phyloP scores from a whole-genome alignment of 1,140 invertebrate species.

The Diorhabda sublineata region DNA sequence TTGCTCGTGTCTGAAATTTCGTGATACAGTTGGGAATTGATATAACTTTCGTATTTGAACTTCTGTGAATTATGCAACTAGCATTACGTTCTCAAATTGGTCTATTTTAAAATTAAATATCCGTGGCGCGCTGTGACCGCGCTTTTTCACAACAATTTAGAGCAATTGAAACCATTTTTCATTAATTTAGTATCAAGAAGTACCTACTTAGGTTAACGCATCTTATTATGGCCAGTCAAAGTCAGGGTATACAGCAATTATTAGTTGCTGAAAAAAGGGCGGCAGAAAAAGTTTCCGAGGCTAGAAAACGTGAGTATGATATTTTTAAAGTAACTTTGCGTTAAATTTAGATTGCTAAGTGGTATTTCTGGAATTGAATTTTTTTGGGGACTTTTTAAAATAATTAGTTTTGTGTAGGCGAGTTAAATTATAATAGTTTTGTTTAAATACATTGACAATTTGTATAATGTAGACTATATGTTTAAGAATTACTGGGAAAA shows the following conservation, averaged over 20 bases:
- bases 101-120: constrained; percentile 1
- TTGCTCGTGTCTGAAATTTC: no score
- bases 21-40: no score
- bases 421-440: no score
- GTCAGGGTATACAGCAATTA: constrained; percentile 97
- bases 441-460: no score
- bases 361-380: constrained; percentile 11
- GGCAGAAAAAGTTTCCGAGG: constrained; percentile 98
- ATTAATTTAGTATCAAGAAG: constrained; percentile 20
- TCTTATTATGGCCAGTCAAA: constrained; percentile 85
- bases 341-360: constrained; percentile 11
- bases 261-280: constrained; percentile 96
- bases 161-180: constrained; percentile 29
- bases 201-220: neutral
- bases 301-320: constrained; percentile 90
- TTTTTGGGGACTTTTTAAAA: no score
- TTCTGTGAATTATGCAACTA: neutral
- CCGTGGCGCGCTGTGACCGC: neutral
- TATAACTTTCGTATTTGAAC: no score
- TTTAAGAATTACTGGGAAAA: no score
- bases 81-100: neutral
- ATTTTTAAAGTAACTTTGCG: constrained; percentile 16
- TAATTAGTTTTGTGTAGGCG: no score
- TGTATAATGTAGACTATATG: no score
- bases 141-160: constrained; percentile 30